phyloP scores from a whole-genome alignment of 2,797 vertebrate species.

The Hypotaenidia okinawae region DNA sequence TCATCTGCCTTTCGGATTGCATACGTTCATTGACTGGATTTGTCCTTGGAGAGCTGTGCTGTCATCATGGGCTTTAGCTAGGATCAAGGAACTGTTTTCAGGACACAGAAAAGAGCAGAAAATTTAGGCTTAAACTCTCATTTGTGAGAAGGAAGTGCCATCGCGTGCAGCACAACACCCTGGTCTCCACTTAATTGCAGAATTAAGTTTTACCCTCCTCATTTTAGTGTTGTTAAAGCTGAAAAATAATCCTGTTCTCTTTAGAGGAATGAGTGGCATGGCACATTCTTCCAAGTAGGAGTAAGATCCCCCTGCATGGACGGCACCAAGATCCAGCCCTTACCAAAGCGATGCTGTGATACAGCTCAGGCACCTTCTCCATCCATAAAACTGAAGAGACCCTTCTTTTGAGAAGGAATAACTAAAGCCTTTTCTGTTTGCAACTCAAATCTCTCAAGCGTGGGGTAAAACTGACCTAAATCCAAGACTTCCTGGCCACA shows the following conservation, averaged over 20 bases:
- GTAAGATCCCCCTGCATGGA: neutral
- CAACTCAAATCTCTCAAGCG: neutral
- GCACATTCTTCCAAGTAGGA: neutral
- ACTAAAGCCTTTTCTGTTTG: neutral
- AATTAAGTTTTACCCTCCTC: neutral
- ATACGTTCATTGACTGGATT: neutral
- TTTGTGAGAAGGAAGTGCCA: neutral
- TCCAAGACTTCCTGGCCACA: neutral
- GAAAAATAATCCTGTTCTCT: neutral
- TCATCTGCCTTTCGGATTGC: neutral
- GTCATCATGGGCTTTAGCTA: neutral
- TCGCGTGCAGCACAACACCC: accelerated
- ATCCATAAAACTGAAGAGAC: neutral
- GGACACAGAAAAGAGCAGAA: neutral
- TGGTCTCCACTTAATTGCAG: neutral
- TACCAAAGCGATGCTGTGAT: neutral
- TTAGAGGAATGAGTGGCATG: neutral
- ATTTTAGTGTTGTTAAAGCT: neutral
- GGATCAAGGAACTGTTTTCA: neutral
- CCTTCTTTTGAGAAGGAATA: neutral
- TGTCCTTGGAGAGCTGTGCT: neutral
- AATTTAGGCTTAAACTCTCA: neutral
- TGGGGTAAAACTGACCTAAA: neutral
- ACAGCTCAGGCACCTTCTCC: neutral
- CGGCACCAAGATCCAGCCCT: neutral